Evolutionary conservation across 2,113 vertebrate genomes (phyloP), one percentile per base, ranked within the genome.

Genomic region (Psephotus haematonotus): DNA sequence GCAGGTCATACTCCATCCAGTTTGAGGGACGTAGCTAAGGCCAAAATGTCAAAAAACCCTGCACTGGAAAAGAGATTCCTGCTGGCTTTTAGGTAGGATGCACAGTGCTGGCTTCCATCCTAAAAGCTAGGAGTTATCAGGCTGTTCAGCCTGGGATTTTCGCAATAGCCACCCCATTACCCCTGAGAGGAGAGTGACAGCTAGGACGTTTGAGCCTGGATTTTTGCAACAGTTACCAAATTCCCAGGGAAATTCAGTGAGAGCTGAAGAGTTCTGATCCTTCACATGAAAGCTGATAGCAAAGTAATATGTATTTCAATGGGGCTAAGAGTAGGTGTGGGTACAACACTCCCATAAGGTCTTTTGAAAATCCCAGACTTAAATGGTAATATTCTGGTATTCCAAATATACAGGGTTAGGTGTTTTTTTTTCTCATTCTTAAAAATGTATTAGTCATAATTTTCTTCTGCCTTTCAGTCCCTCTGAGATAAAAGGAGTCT

Each of bases 211-310:
- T 97, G 94, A 96, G 92, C 94, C 57, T 76, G 95, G 92, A 93
- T 94, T 97, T 96, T 86, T 93, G 90, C 76, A 93, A 78, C 63
- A 91, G 50, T 52, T 60, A 86, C 93, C 76, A 86, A 29, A 90
- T 69, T 92, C 82, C 76, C 83, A 49, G 57, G 67, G 57, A 94
- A 96, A 93, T 89, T 49, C 88, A 82, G 69, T 62, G 69, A 93
- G 52, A 92, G 84, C 81, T 90, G 69, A 79, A 86, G 88, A 69
- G 72, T 96, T 96, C 91, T 96, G 86, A 95, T 93, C 86, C 86
- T 74, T 96, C 8, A 2, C 86, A 79, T 84, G 62, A 39, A 96
- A 94, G 82, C 79, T 92, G 57, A 71, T 65, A 84, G 72, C 52
- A 94, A 94, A 90, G 94, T 93, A 94, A 86, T 86, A 92, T 69